Percentiles rank a stretch among this genome's conserved stretches.
These are phyloP conservation scores for Tangachromis dhanisi DNA, from an alignment of 2,113 vertebrate genomes.

Conservation along the genomic window DNA sequence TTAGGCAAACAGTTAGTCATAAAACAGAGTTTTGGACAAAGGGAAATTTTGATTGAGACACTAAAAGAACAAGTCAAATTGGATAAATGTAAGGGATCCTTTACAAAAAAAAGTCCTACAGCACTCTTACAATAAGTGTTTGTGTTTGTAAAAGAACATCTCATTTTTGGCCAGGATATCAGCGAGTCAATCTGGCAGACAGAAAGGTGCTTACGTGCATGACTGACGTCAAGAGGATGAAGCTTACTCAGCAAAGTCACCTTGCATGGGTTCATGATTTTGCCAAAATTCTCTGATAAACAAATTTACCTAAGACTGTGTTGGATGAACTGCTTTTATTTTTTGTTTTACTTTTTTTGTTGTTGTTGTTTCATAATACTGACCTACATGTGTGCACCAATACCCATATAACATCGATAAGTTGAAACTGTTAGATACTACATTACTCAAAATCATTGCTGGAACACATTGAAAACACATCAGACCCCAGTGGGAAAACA, in stretches of 20 bases:
- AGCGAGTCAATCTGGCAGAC: not conserved
- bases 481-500: not conserved
- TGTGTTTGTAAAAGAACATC: not conserved
- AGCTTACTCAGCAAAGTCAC: not conserved
- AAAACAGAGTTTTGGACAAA: not conserved
- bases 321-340: not conserved
- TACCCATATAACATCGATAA: not conserved
- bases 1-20: not conserved
- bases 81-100: not conserved
- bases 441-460: not conserved
- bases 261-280: not conserved
- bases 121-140: not conserved
- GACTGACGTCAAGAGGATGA: not conserved
- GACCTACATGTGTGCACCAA: not conserved
- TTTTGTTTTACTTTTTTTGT: not conserved
- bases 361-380: not conserved
- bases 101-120: not conserved
- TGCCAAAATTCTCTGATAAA: not conserved
- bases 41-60: not conserved
- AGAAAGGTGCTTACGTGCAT: not conserved
- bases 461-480: not conserved
- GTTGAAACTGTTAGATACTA: not conserved
- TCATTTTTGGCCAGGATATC: not conserved
- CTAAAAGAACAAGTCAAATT: not conserved
- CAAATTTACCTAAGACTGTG: not conserved